Percentiles rank a stretch among this genome's conserved stretches.
These are phyloP conservation scores for Mustelus asterias DNA, from an alignment of 2,113 vertebrate genomes.

Conservation along the genomic window DNA sequence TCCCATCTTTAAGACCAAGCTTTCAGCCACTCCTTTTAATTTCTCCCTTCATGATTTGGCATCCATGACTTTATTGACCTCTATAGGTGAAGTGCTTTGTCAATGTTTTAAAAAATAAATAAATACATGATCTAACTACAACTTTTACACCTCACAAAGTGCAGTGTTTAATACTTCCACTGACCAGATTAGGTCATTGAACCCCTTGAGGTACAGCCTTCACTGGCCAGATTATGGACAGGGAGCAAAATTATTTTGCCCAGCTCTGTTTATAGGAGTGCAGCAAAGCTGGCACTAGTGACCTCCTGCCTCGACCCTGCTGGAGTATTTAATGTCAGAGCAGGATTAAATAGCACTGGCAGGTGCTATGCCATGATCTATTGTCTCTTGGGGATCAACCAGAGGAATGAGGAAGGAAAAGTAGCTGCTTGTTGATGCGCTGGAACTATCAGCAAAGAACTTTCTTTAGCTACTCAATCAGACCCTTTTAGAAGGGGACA, in stretches of 20 bases:
- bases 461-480: neutral
- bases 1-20: neutral
- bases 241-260: neutral
- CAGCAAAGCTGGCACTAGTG: neutral
- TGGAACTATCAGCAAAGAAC: neutral
- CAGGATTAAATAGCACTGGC: neutral
- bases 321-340: neutral
- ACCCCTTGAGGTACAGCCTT: no score
- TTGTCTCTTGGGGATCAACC: neutral
- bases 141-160: neutral
- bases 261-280: neutral
- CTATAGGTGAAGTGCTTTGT: neutral
- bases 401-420: neutral
- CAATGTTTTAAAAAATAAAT: neutral
- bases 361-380: neutral
- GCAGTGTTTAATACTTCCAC: neutral
- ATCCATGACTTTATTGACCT: neutral
- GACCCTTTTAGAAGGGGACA: neutral
- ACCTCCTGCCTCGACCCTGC: neutral
- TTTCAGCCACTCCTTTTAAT: neutral
- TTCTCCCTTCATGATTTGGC: neutral
- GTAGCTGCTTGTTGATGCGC: neutral
- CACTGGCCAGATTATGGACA: neutral
- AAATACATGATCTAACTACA: conserved; percentile 9
- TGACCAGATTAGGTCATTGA: neutral